Base-by-base conservation (phyloP, 2,888 invertebrate genomes). In the Serrognathus titanus region DNA sequence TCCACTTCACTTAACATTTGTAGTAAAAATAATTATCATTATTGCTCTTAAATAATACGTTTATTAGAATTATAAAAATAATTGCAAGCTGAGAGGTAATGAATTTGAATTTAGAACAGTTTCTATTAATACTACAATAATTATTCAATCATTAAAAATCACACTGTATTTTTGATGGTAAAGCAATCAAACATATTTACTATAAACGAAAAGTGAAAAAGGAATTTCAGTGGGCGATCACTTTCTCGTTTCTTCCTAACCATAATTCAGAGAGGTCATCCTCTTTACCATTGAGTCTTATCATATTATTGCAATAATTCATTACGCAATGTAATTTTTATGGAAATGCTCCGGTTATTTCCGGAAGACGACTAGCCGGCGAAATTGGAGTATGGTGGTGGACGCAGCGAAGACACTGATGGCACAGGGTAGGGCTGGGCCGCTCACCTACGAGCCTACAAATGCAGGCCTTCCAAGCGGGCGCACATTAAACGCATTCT, bases 401-500 rank as follows among this genome's bases (percentile, higher is more conserved):
- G 56, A 11, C 45, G 47, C 45, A 41, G 45, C 37, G 52, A 57
- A 57, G 56, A 57, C 39, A 53, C 47, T 10, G n/a, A 45, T 6
- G 16, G 37, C n/a, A 11, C n/a, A 24, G 38, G 40, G 57, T 53
- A 55, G 55, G 58, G 58, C 12, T 58, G 51, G 50, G 41, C 58
- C 58, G 51, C 43, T 58, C 58, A 55, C 58, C 48, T 36, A 48
- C 9, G 52, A 50, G 43, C 41, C 51, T 68, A 69, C 69, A 69
- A 69, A 71, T 71, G 68, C 58, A 62, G 54, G 63, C 61, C 54
- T 62, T 45, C 46, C 43, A 50, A 59, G 48, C 40, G 52, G 58
- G 31, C 10, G 58, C 57, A 56, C 60, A 57, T 64, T 68, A 68
- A 66, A 67, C 58, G 68, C 66, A 66, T 55, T 57, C 53, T 58